phyloP scores from a whole-genome alignment of 2,113 vertebrate species.

The Australoheros scitulus region DNA sequence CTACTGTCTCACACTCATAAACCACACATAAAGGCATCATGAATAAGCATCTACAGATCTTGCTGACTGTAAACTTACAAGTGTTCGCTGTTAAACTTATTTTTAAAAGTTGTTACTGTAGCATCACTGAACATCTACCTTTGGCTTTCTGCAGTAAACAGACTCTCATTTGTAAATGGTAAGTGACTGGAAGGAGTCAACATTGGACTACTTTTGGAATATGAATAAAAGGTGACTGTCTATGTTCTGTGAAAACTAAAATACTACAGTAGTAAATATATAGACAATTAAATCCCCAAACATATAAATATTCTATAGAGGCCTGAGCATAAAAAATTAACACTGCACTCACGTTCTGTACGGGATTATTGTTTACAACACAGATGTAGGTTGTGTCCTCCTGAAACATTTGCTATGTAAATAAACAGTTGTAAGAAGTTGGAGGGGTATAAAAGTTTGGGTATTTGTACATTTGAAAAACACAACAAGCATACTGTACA shows the following conservation, averaged over 20 bases:
- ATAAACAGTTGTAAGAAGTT: conserved; percentile 6
- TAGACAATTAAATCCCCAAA: neutral
- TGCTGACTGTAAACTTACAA: neutral
- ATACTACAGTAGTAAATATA: conserved; percentile 24
- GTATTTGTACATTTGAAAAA: conserved; percentile 5
- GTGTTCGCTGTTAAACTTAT: neutral
- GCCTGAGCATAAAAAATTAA: neutral
- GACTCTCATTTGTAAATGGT: conserved; percentile 67
- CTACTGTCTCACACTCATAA: conserved; percentile 7
- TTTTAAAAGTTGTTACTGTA: neutral
- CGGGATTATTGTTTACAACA: neutral
- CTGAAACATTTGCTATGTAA: neutral
- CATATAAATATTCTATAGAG: neutral
- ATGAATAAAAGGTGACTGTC: conserved; percentile 4
- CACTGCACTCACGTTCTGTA: neutral
- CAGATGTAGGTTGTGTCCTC: conserved; percentile 6
- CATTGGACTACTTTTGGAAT: neutral
- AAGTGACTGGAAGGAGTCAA: conserved; percentile 64
- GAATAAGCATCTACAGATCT: conserved; percentile 56
- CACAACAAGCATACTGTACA: neutral
- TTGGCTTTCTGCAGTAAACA: conserved; percentile 59
- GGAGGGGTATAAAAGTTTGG: neutral
- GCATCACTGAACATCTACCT: conserved; percentile 28
- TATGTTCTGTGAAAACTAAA: neutral
- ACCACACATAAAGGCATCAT: conserved; percentile 59